Conservation (phyloP, 2,888 invertebrate genomes). For the Noctua fimbriata region DNA sequence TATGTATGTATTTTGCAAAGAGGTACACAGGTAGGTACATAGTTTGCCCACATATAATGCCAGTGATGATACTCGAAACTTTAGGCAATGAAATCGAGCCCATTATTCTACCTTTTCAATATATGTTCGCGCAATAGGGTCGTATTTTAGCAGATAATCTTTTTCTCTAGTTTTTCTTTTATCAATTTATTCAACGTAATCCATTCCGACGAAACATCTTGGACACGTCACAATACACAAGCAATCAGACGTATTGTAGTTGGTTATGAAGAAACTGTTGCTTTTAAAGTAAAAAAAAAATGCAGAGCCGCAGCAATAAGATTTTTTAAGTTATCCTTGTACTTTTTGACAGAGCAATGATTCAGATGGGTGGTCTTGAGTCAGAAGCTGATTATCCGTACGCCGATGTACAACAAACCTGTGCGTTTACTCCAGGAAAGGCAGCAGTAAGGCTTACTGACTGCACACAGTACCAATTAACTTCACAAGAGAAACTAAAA, state of each 20-base stretch:
- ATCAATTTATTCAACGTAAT: too few species aligned
- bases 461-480: constrained; percentile 16
- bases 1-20: not conserved
- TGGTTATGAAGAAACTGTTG: too few species aligned
- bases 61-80: too few species aligned
- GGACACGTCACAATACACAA: too few species aligned
- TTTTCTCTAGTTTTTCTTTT: too few species aligned
- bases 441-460: constrained; percentile 18
- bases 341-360: constrained; percentile 40
- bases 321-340: not conserved
- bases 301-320: not conserved
- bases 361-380: constrained; percentile 55
- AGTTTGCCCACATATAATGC: not conserved
- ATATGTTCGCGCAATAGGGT: not conserved
- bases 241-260: too few species aligned
- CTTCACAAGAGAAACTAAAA: constrained; percentile 82
- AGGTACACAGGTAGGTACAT: not conserved
- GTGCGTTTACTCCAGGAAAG: constrained; percentile 39
- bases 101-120: too few species aligned
- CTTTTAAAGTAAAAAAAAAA: too few species aligned
- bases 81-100: too few species aligned
- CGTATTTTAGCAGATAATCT: not conserved
- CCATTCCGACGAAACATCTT: too few species aligned
- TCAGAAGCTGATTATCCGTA: constrained; percentile 65
- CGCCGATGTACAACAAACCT: not conserved